Percentiles rank a stretch among this genome's conserved stretches.
These are phyloP conservation scores for Ochotona princeps DNA, from an alignment of 2,113 vertebrate genomes.

Conservation along the genomic window DNA sequence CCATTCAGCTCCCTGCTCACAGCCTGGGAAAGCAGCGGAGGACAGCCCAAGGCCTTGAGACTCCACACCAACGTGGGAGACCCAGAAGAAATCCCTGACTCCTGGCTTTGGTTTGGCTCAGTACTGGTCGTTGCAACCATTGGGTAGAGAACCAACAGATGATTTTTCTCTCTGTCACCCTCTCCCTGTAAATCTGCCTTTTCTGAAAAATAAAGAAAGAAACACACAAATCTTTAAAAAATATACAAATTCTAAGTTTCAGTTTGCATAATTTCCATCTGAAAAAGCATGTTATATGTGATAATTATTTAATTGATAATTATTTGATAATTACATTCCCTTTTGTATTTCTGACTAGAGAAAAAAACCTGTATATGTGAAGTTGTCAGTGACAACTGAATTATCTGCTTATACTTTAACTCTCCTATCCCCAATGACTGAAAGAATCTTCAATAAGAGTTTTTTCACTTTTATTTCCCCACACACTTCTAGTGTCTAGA, in stretches of 20 bases:
- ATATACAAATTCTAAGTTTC: not conserved
- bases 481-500: not conserved
- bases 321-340: not conserved
- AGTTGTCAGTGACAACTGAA: not conserved
- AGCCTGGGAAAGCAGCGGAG: too few species aligned
- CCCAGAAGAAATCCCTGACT: too few species aligned
- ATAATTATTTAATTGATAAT: not conserved
- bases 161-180: too few species aligned
- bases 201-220: too few species aligned
- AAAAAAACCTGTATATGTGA: not conserved
- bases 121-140: too few species aligned
- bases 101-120: too few species aligned
- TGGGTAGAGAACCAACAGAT: too few species aligned
- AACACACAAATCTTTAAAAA: too few species aligned
- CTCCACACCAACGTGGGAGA: too few species aligned
- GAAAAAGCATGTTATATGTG: not conserved
- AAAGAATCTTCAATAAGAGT: not conserved
- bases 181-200: too few species aligned
- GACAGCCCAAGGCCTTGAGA: too few species aligned
- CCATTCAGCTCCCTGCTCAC: too few species aligned
- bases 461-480: not conserved
- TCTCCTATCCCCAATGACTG: not conserved
- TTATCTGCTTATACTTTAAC: not conserved
- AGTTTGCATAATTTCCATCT: not conserved
- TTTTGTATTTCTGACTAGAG: not conserved